Percentiles rank a stretch among this genome's conserved stretches.
phyloP scores from a whole-genome alignment of 2,797 vertebrate species.

The Cuculus canorus region DNA sequence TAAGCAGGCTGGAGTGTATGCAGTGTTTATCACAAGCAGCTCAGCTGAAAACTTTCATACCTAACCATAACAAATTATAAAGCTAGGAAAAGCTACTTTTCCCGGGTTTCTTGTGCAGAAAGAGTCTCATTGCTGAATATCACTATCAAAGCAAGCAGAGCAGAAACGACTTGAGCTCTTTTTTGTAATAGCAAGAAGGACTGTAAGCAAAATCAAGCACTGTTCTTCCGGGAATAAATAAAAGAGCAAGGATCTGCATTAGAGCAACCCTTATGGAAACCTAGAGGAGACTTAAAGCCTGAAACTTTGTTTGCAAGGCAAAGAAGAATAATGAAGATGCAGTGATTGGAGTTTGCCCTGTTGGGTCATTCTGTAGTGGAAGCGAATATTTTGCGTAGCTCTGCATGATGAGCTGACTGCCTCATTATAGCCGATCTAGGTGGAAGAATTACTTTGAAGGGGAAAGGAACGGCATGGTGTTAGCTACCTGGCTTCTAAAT shows the following conservation, averaged over 20 bases:
- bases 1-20: neutral
- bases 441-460: neutral
- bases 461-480: neutral
- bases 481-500: neutral
- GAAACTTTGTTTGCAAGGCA: neutral
- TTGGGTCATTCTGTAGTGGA: neutral
- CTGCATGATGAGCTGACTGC: neutral
- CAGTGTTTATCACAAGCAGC: slow-evolving; percentile 44
- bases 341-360: neutral
- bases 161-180: slow-evolving; percentile 23
- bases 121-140: slow-evolving; percentile 25
- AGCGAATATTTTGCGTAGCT: neutral
- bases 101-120: slow-evolving; percentile 45
- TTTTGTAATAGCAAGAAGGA: neutral
- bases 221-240: slow-evolving; percentile 8
- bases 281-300: neutral
- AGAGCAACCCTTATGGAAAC: neutral
- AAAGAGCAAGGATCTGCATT: neutral
- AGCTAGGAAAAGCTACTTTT: slow-evolving; percentile 50
- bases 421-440: neutral
- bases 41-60: slow-evolving; percentile 50
- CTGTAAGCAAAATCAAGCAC: slow-evolving; percentile 21
- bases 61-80: slow-evolving; percentile 31
- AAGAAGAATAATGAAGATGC: neutral
- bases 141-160: slow-evolving; percentile 42